Conservation (phyloP, 2,113 vertebrate genomes). For the Ornithorhynchus anatinus region DNA sequence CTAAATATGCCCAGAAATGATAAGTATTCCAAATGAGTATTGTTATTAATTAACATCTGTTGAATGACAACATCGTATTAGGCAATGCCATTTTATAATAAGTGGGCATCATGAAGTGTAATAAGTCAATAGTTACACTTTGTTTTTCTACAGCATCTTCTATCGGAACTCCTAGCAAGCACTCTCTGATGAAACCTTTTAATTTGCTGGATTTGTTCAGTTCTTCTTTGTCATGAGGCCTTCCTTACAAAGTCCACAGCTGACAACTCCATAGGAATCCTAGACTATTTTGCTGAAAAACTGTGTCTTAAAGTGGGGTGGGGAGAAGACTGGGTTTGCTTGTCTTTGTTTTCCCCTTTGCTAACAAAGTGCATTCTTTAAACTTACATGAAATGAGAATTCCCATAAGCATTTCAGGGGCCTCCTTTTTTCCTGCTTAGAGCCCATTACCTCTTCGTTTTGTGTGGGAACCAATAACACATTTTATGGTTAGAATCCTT, state of each 20-base stretch:
- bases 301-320: background rate
- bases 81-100: background rate
- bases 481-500: background rate
- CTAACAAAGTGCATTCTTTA: background rate
- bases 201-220: background rate
- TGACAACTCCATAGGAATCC: background rate
- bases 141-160: background rate
- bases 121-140: too few species aligned
- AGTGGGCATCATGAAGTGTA: background rate
- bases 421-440: rapidly evolving
- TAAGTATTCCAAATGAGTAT: background rate
- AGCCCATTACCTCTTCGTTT: background rate
- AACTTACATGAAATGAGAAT: background rate
- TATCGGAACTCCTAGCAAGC: background rate
- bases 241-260: background rate
- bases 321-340: background rate
- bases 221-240: background rate
- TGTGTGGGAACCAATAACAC: background rate
- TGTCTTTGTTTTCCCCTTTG: conserved; percentile 14
- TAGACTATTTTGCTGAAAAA: background rate
- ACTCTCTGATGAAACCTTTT: background rate
- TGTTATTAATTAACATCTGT: background rate
- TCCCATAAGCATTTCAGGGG: background rate
- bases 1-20: background rate
- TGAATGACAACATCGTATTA: background rate